phyloP scores from a whole-genome alignment of 2,113 vertebrate genomes.

The Pleuronectes platessa region DNA sequence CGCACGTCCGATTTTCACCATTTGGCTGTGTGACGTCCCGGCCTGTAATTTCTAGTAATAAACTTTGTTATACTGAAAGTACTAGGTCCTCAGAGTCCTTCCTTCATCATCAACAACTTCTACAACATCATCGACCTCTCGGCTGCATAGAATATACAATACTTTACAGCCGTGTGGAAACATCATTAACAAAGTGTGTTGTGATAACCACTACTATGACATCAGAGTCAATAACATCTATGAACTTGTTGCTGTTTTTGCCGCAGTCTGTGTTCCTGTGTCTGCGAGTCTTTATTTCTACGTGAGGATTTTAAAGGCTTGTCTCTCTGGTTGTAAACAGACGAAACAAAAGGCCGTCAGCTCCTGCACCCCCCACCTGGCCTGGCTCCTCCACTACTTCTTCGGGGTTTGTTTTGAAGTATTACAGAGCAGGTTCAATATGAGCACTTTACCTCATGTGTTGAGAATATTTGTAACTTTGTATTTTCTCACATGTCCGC shows the following conservation, averaged over 20 bases:
- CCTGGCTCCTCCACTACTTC: constrained; percentile 25
- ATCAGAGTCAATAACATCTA: constrained; percentile 54
- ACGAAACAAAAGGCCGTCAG: constrained; percentile 30
- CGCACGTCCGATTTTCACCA: no score
- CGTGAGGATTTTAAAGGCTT: constrained; percentile 13
- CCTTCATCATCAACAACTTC: no score
- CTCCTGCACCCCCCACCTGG: constrained; percentile 41
- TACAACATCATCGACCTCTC: no score
- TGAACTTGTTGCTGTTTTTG: constrained; percentile 12
- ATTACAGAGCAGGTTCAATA: constrained; percentile 22
- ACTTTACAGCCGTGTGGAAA: constrained; percentile 64
- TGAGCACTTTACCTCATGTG: not conserved
- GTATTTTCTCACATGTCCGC: constrained; percentile 25
- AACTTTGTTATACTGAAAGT: no score
- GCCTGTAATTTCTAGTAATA: no score
- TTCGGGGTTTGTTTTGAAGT: constrained; percentile 5
- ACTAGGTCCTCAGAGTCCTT: no score
- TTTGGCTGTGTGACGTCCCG: no score
- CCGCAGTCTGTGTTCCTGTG: constrained; percentile 23
- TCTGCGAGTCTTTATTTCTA: constrained; percentile 32
- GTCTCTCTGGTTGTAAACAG: constrained; percentile 18
- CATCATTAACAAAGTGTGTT: constrained; percentile 63
- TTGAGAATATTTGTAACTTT: not conserved
- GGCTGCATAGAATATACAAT: no score
- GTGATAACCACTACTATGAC: constrained; percentile 58